Evolutionary conservation across 2,797 vertebrate species (phyloP).

Genomic region (Perodicticus potto): DNA sequence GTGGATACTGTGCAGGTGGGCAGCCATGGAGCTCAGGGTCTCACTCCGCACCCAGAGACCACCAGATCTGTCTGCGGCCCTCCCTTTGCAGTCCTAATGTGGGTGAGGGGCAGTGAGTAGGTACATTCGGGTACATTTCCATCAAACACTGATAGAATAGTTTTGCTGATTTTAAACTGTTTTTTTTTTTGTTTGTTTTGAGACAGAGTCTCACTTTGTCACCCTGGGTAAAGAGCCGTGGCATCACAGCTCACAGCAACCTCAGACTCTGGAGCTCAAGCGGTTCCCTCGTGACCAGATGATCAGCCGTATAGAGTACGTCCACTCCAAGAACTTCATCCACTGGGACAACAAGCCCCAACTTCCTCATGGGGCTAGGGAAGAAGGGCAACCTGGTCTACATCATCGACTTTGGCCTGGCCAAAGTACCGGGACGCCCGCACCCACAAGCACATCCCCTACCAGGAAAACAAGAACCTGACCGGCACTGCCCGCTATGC

Average conservation of each 20-base stretch:
- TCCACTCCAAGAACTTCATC: constrained; percentile 99
- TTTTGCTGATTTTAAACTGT: not conserved
- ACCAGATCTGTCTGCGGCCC: not conserved
- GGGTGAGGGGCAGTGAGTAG: too few species aligned
- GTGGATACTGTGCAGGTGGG: accelerated
- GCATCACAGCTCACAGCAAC: too few species aligned
- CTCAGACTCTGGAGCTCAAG: too few species aligned
- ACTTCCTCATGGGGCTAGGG: constrained; percentile 97
- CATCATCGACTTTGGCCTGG: constrained; percentile 97
- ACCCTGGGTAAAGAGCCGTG: too few species aligned
- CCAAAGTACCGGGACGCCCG: constrained; percentile 97
- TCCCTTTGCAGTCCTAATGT: not conserved
- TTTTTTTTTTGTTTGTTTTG: too few species aligned
- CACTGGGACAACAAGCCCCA: constrained; percentile 97
- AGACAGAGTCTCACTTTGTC: too few species aligned
- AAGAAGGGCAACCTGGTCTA: constrained; percentile 99
- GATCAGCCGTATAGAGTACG: constrained; percentile 98
- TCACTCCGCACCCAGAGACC: accelerated
- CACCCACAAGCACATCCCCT: constrained; percentile 98
- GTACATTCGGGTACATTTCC: not conserved
- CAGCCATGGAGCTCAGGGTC: accelerated
- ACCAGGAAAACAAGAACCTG: constrained; percentile 98
- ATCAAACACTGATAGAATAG: not conserved
- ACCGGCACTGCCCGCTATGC: constrained; percentile 97
- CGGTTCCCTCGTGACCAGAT: constrained; percentile 93